phyloP scores from a whole-genome alignment of 1,140 invertebrate genomes.

The Acromyrmex charruanus region DNA sequence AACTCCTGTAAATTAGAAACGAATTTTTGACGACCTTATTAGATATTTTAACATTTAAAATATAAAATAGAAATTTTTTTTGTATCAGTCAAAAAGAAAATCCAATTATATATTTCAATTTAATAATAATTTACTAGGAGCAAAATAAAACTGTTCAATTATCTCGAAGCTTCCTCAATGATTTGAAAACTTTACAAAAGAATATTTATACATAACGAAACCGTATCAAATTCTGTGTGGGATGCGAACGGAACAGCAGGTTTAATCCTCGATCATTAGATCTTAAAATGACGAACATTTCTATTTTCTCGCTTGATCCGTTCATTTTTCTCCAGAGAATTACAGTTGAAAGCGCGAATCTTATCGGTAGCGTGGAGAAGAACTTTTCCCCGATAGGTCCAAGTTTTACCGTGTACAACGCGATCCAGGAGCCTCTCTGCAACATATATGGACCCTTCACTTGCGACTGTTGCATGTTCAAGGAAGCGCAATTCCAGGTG shows the following conservation, averaged over 20 bases:
- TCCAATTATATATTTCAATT: neutral
- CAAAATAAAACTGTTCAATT: neutral
- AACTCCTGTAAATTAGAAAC: neutral
- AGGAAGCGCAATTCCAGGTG: constrained; percentile 79
- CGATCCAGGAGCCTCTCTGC: constrained; percentile 62
- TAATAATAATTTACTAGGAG: neutral
- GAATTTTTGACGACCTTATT: neutral
- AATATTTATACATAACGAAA: too few relatives aligned
- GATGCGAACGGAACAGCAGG: neutral
- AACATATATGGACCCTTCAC: constrained; percentile 78
- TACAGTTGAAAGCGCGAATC: constrained; percentile 70
- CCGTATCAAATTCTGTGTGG: neutral
- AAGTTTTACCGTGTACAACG: constrained; percentile 80
- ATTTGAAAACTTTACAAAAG: neutral
- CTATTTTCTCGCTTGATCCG: neutral
- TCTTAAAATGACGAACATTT: neutral
- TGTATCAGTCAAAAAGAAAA: neutral
- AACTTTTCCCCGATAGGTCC: constrained; percentile 77
- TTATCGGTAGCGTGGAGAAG: constrained; percentile 79
- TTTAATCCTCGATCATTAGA: neutral
- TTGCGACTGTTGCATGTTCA: constrained; percentile 78
- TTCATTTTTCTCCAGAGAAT: constrained; percentile 70
- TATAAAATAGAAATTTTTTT: neutral
- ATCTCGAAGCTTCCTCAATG: neutral
- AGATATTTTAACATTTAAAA: neutral